phyloP scores from a whole-genome alignment of 2,797 vertebrate genomes.

The Tamandua tetradactyla region DNA sequence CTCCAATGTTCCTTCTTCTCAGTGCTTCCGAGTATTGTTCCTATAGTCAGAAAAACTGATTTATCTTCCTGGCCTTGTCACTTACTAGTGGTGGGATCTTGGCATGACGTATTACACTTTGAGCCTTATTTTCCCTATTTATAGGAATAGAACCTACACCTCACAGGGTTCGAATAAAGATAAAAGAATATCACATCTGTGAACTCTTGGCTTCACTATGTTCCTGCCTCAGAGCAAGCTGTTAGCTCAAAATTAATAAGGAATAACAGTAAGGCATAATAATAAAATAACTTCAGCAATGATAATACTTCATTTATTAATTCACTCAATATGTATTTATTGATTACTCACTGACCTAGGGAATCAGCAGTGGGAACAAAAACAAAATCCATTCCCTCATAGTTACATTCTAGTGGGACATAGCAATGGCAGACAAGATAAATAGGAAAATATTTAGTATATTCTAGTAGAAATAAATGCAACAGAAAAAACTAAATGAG shows the following conservation, averaged over 20 bases:
- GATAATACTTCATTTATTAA: not conserved
- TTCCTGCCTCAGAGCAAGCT: not conserved
- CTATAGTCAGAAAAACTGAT: not conserved
- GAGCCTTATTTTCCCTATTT: not conserved
- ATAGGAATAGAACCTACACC: not conserved
- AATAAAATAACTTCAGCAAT: not conserved
- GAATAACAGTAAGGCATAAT: not conserved
- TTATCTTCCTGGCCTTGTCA: not conserved
- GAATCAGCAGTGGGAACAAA: not conserved
- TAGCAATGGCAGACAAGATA: not conserved
- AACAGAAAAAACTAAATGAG: conserved; percentile 7
- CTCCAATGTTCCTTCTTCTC: not conserved
- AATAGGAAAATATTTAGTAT: not conserved
- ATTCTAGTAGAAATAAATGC: not conserved
- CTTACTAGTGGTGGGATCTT: not conserved
- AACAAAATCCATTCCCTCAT: not conserved
- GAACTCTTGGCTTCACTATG: not conserved
- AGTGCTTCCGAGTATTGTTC: not conserved
- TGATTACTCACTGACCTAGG: not conserved
- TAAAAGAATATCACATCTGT: not conserved
- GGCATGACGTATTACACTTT: not conserved
- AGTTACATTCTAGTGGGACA: not conserved
- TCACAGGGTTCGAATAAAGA: not conserved
- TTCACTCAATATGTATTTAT: not conserved
- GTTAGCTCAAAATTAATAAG: not conserved